Base-by-base conservation (phyloP, 2,888 invertebrate species). In the Hyppa rectilinea region DNA sequence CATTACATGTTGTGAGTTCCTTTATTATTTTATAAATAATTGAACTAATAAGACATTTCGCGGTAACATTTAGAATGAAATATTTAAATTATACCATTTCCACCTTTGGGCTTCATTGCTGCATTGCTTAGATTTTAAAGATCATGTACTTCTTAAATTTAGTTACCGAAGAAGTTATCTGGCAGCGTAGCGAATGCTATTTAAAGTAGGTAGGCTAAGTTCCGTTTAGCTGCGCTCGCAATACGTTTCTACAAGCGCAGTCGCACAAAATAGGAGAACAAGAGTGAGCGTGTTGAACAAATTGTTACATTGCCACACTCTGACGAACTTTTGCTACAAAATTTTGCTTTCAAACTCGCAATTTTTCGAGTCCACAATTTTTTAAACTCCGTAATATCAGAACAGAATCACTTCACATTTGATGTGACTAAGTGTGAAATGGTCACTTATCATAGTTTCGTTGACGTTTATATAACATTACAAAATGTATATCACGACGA, bases 11-110 rank as follows among this genome's bases (percentile, higher is more conserved):
- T 72, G 60, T 78, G 78, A 73, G 75, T 60, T 71, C 38, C 31
- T 53, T 69, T 43, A 60, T 71, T 78, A 82, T 47, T 67, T 62
- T 80, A 69, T 38, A 72, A 78, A 85, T 74, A 83, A 78, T 83
- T 85, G 80, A 83, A 83, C 78, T 83, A 83, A 83, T 85, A 85
- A 83, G 83, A 83, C 81, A 80, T 83, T 83, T 83, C 85, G 77
- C 77, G 83, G 83, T 80, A 66, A 76, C 68, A 55, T 74, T 69
- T 73, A 75, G 68, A 64, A 72, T 72, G 70, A 77, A 68, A 62
- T 47, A 69, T 71, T 75, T 68, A 62, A 83, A 71, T 71, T 62
- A 40, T 62, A 75, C 64, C 63, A 60, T 74, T 63, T 62, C 31
- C 62, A 59, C 45, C 49, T 38, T 63, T 63, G 52, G 62, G 52